Evolutionary conservation across 2,797 vertebrate species (phyloP).

Genomic region (Rhabdophis nuchalis): DNA sequence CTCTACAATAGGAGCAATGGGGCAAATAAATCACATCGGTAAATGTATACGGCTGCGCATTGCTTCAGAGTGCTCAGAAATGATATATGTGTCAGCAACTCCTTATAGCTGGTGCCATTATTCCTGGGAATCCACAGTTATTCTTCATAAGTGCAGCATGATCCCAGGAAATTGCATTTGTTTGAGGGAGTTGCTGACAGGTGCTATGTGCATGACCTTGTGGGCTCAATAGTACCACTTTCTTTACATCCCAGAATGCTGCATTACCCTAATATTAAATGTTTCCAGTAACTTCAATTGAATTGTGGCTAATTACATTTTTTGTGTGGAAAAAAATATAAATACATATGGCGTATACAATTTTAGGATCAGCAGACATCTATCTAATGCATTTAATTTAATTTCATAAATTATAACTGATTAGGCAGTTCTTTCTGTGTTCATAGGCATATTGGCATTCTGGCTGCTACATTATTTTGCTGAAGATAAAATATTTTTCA

Average conservation of each 20-base stretch:
- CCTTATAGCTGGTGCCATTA: background rate
- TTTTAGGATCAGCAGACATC: constrained; percentile 46
- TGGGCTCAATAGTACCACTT: background rate
- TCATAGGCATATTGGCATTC: constrained; percentile 52
- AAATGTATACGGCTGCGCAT: background rate
- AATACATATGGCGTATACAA: constrained; percentile 42
- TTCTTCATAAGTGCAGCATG: background rate
- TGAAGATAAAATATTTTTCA: constrained; percentile 53
- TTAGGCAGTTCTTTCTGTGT: constrained; percentile 50
- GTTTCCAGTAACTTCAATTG: constrained; percentile 22
- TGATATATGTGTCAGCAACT: background rate
- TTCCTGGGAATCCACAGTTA: background rate
- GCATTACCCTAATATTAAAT: constrained; percentile 33
- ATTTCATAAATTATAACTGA: constrained; percentile 35
- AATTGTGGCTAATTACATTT: constrained; percentile 49
- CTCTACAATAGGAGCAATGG: background rate
- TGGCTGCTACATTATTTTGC: constrained; percentile 39
- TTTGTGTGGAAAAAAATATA: constrained; percentile 45
- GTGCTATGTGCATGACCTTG: background rate
- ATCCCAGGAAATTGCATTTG: background rate
- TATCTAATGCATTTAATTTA: constrained; percentile 55
- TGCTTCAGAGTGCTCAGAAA: background rate
- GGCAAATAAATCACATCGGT: background rate
- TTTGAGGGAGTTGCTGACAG: background rate
- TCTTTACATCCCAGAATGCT: background rate